phyloP scores from a whole-genome alignment of 2,888 invertebrate species.

The Pseudanteris insignis region DNA sequence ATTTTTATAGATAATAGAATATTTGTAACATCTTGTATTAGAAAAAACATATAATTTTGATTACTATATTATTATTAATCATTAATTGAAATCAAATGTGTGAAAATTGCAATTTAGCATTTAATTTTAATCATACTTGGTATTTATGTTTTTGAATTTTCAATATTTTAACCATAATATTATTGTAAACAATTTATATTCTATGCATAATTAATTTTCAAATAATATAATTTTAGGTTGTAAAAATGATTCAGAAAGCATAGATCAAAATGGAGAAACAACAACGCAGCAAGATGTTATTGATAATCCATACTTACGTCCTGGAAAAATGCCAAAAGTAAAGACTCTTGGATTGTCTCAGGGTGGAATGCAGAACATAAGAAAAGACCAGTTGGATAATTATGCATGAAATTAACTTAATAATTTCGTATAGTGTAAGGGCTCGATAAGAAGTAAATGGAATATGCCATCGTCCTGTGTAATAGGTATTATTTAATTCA shows the following conservation, averaged over 20 bases:
- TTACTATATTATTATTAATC: too few species aligned
- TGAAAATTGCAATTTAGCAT: too few species aligned
- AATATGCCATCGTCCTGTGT: slow-evolving; percentile 41
- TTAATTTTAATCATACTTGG: too few species aligned
- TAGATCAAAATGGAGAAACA: slow-evolving; percentile 58
- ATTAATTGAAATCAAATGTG: too few species aligned
- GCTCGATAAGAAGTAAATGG: slow-evolving; percentile 31
- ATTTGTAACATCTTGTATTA: too few species aligned
- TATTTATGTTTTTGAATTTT: too few species aligned
- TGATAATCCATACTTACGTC: slow-evolving; percentile 64
- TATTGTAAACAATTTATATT: slow-evolving; percentile 2
- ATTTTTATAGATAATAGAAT: too few species aligned
- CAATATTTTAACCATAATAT: neutral
- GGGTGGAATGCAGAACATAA: slow-evolving; percentile 12
- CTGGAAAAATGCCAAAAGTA: slow-evolving; percentile 66
- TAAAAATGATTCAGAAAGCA: slow-evolving; percentile 50
- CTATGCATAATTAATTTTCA: neutral
- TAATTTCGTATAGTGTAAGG: slow-evolving; percentile 23
- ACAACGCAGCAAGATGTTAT: slow-evolving; percentile 61
- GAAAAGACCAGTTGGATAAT: slow-evolving; percentile 12
- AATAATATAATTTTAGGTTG: slow-evolving; percentile 8
- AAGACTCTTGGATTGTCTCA: slow-evolving; percentile 39
- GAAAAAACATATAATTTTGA: too few species aligned
- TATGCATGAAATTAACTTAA: neutral
- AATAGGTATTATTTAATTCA: slow-evolving; percentile 33